phyloP scores from a whole-genome alignment of 2,113 vertebrate genomes.

The Mirza zaza region DNA sequence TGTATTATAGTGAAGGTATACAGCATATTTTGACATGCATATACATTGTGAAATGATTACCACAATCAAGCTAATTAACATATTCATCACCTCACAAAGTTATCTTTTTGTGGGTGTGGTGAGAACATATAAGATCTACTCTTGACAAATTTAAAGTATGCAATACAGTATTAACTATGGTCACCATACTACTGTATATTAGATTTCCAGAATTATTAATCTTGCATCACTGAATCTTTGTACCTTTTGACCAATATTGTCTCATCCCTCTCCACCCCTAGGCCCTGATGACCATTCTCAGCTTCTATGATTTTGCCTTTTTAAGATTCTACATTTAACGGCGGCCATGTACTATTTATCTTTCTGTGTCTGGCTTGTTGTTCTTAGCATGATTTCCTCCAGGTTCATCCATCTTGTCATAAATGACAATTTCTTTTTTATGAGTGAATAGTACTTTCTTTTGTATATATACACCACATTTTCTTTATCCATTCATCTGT shows the following conservation, averaged over 20 bases:
- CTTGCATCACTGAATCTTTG: neutral
- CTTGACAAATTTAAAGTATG: neutral
- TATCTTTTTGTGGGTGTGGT: neutral
- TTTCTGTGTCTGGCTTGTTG: neutral
- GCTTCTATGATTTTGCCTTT: neutral
- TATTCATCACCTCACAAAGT: neutral
- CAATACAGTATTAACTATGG: too few species aligned
- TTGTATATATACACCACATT: neutral
- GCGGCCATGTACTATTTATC: neutral
- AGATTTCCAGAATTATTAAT: neutral
- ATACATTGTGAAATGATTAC: neutral
- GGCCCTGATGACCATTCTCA: neutral
- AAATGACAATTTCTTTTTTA: neutral
- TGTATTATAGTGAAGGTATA: neutral
- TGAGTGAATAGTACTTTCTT: neutral
- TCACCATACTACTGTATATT: too few species aligned
- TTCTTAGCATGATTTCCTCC: neutral
- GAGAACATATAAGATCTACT: neutral
- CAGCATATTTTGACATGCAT: neutral
- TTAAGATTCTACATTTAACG: neutral
- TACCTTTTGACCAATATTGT: neutral
- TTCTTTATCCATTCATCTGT: neutral
- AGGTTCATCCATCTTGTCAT: neutral
- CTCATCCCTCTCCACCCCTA: rapidly evolving
- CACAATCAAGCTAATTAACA: neutral